Evolutionary conservation across 1,140 invertebrate genomes (phyloP), one percentile per base, ranked within the genome.

Genomic region (Druon quercuslanigerum): DNA sequence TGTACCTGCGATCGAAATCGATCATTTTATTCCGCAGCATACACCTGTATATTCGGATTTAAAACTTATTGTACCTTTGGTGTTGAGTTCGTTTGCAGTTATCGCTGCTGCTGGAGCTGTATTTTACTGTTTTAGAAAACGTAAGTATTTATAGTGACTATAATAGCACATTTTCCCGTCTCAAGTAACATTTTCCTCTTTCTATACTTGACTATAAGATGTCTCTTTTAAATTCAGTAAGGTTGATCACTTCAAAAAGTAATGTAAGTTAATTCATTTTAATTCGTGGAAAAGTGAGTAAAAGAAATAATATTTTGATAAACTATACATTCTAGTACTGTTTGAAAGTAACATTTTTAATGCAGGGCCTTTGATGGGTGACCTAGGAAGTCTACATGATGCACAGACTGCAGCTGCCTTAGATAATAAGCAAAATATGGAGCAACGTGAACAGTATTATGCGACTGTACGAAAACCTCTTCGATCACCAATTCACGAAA

Each of bases 381-480:
- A 90, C 79, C 88, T 91, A 66, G 90, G 89, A 72, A 91, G 89
- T 79, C 83, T 92, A 54, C 90, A 90, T 72, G 90, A 92, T 79
- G 90, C 91, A 72, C 91, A 92, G 83, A 91, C 89, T 16, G 91
- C 90, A 8, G 90, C 91, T 5, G 91, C 92, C 25, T 83, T 92
- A 78, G 92, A 93, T 87, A 93, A 93, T 87, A 92, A 92, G 86
- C 92, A 92, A 80, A 93, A 93, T 79, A 90, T 93, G 90, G 92
- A 92, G 78, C 92, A 92, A 78, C 87, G 92, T 50, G 92, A 93
- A 74, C 92, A 92, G 75, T 93, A 92, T 84, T 93, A 93, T 80
- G 92, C 92, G 7, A 92, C 92, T 4, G 91, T 93, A n/a, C 86
- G 92, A 71, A 93, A 93, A 71, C 91, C 92, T 9, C 87, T 91